These are phyloP conservation scores for Thyatira batis DNA, from an alignment of 2,888 invertebrate genomes.

Conservation along the genomic window DNA sequence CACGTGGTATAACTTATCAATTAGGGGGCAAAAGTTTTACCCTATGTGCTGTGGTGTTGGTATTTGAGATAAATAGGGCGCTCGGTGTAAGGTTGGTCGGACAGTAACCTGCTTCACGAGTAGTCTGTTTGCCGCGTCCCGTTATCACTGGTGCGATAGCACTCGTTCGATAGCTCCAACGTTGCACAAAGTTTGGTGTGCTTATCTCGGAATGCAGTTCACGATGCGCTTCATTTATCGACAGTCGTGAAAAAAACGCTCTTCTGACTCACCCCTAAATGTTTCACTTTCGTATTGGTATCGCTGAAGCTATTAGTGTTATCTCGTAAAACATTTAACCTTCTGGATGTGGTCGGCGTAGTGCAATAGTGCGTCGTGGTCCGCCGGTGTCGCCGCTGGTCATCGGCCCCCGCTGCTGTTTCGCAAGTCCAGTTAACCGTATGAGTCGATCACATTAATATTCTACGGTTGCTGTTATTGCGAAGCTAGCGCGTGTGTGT, in stretches of 20 bases:
- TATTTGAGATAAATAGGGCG: conserved; percentile 37
- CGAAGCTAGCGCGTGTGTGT: conserved; percentile 61
- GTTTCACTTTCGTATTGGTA: conserved; percentile 12
- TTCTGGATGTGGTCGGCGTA: conserved; percentile 44
- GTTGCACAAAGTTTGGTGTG: conserved; percentile 55
- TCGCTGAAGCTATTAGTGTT: conserved; percentile 31
- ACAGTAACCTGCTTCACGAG: conserved; percentile 55
- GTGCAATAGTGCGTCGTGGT: conserved; percentile 43
- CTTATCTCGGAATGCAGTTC: conserved; percentile 71
- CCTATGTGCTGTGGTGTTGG: neutral
- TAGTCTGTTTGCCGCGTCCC: conserved; percentile 57
- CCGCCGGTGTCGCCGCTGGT: conserved; percentile 62
- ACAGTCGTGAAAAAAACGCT: conserved; percentile 50
- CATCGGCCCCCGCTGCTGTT: conserved; percentile 78
- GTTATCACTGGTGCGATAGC: conserved; percentile 70
- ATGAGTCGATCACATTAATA: conserved; percentile 76
- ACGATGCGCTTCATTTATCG: conserved; percentile 55
- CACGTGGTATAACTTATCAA: neutral
- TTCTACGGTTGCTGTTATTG: conserved; percentile 71
- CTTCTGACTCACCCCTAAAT: conserved; percentile 27
- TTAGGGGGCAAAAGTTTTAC: neutral
- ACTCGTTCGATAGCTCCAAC: conserved; percentile 56
- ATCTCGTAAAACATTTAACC: conserved; percentile 40
- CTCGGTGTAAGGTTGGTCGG: conserved; percentile 46
- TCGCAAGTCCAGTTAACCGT: conserved; percentile 80